Conservation (phyloP, 2,797 vertebrate genomes). For the Poecile montanus region DNA sequence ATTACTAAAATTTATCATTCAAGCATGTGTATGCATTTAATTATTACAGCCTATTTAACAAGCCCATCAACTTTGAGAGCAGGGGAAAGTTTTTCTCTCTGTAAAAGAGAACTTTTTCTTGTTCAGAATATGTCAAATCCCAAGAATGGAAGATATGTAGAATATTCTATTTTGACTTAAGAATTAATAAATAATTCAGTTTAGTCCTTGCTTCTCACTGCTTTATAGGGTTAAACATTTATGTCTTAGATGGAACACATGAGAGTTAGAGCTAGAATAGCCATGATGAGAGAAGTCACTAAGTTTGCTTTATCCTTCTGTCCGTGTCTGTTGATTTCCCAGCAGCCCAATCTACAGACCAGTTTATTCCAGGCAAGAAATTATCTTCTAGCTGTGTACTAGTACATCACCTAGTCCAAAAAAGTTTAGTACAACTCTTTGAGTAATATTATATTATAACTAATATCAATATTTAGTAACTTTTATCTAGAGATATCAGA, state of each 20-base stretch:
- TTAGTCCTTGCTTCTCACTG: background rate
- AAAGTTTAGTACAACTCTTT: background rate
- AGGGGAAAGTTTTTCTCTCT: background rate
- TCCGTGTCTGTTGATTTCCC: background rate
- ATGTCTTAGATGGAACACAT: background rate
- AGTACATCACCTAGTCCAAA: background rate
- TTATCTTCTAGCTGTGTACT: background rate
- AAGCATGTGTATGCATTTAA: constrained; percentile 50
- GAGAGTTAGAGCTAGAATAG: background rate
- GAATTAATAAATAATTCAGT: background rate
- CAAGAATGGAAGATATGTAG: background rate
- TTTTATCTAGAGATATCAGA: background rate
- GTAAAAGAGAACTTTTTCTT: background rate
- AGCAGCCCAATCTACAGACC: background rate
- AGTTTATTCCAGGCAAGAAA: background rate
- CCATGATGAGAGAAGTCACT: background rate
- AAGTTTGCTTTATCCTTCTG: background rate
- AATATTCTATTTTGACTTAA: background rate
- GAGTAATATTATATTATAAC: background rate
- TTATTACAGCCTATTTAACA: constrained; percentile 51
- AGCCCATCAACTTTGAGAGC: constrained; percentile 29
- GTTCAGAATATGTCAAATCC: background rate
- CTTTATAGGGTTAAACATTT: background rate
- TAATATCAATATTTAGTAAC: background rate
- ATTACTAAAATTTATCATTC: constrained; percentile 63